Conservation (phyloP, 2,888 invertebrate genomes). For the Palloptera scutellata region DNA sequence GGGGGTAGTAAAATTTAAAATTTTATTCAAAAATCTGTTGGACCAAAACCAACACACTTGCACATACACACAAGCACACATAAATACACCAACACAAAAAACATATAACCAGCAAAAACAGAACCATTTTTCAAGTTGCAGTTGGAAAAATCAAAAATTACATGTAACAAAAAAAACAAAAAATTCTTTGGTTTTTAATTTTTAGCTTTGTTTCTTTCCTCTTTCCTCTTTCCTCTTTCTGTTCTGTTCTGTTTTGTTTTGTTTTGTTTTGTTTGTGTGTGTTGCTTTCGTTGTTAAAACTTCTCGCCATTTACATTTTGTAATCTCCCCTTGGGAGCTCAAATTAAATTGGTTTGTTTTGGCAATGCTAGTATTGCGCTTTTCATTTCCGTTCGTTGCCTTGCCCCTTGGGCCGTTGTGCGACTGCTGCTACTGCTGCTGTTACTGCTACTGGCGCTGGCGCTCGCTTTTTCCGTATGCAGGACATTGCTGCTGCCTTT, state of each 20-base stretch:
- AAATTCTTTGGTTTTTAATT: not conserved
- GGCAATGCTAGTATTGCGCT: conserved; percentile 41
- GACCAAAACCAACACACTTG: no score
- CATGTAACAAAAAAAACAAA: not conserved
- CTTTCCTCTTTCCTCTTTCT: no score
- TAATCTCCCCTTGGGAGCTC: conserved; percentile 49
- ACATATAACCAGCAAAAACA: no score
- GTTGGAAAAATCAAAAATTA: conserved; percentile 19
- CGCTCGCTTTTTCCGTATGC: not conserved
- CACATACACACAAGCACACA: no score
- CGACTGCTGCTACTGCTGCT: not conserved
- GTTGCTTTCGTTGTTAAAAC: no score
- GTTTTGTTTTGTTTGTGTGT: conserved; percentile 16
- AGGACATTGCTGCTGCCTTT: not conserved
- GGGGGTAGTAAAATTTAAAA: no score
- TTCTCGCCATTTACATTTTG: conserved; percentile 15
- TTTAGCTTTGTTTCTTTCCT: not conserved
- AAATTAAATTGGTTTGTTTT: conserved; percentile 61
- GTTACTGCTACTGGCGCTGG: not conserved
- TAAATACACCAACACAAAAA: no score
- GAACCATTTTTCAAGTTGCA: no score
- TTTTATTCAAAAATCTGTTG: no score
- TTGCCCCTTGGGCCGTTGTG: not conserved
- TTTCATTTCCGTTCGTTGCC: conserved; percentile 30
- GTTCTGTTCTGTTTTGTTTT: no score